Conservation (phyloP, 2,888 invertebrate species). For the Pinctada fucata region DNA sequence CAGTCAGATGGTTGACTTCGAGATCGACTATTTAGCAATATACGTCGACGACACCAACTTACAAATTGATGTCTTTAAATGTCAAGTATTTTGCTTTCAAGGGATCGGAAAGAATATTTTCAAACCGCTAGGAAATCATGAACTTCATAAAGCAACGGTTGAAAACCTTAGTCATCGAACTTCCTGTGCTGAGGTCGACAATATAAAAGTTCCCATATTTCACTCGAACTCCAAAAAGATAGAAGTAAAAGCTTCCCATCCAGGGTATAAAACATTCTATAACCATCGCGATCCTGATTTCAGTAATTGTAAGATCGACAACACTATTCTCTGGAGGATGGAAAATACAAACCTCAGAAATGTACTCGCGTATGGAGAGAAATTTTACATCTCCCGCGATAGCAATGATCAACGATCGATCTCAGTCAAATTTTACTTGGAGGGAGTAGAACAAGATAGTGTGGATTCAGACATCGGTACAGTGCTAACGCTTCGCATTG, state of each 20-base stretch:
- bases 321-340: conserved; percentile 51
- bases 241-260: conserved; percentile 48
- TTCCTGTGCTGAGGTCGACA: conserved; percentile 53
- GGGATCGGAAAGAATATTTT: too few relatives aligned
- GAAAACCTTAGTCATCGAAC: conserved; percentile 47
- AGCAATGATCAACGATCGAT: not conserved
- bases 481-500: not conserved
- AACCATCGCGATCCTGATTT: conserved; percentile 48
- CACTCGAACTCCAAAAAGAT: conserved; percentile 45
- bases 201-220: conserved; percentile 50
- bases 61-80: not conserved
- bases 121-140: too few relatives aligned
- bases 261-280: conserved; percentile 50
- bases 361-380: conserved; percentile 15
- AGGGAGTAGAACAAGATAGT: conserved; percentile 7
- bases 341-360: conserved; percentile 16
- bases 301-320: conserved; percentile 43
- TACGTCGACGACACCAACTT: not conserved
- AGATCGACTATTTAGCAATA: not conserved
- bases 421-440: not conserved
- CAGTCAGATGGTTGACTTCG: not conserved
- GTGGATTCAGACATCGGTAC: conserved; percentile 21
- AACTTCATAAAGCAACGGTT: conserved; percentile 39
- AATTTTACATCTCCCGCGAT: conserved; percentile 1
- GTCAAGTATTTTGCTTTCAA: not conserved